Evolutionary conservation across 37 sponge, comb jelly and placozoan species (phyloP), one percentile per base, ranked within the genome.

Genomic region (Agelas oroides): DNA sequence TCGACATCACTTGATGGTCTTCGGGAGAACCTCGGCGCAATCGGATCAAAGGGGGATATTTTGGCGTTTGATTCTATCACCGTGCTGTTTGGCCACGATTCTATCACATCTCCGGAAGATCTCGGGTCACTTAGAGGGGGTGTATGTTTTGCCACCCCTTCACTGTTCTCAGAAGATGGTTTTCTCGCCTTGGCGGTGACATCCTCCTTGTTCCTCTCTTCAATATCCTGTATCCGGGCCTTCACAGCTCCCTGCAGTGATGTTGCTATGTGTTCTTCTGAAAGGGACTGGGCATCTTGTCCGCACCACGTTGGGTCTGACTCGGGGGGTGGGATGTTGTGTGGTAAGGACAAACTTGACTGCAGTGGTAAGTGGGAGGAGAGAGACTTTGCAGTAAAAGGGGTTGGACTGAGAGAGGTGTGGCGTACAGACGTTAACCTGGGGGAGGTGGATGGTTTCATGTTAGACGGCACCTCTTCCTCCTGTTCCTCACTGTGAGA

Each of bases 321-420:
- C 24, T 46, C 52, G 52, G 53, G 72, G 23, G 72, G 23, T 35
- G 72, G 21, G 53, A 71, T 35, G 24, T 21, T 20, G 15, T 1
- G 5, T n/a, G 72, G 72, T 5, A 46, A 19, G 36, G 72, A 71
- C 37, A 71, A 18, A 18, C 53, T 71, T 18, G 53, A 35, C 52
- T 71, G 72, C n/a, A 40, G 15, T 18, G 72, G 52, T 3, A 46
- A 3, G 18, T 71, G 72, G 21, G 72, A 15, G 5, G 53, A 1
- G 18, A 39, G 72, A 3, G 72, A 19, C 1, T 38, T 14, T 23
- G 25, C 21, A 11, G 20, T 5, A 25, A 41, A 34, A 23, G 82
- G 82, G 18, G 31, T 82, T 25, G 82, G 82, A 46, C 82, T 82
- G 52, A 82, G 72, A 3, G 82, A 82, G 60, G 30, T 23, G 73